Base-by-base conservation (phyloP, 2,113 vertebrate species). In the Lycocorax pyrrhopterus region DNA sequence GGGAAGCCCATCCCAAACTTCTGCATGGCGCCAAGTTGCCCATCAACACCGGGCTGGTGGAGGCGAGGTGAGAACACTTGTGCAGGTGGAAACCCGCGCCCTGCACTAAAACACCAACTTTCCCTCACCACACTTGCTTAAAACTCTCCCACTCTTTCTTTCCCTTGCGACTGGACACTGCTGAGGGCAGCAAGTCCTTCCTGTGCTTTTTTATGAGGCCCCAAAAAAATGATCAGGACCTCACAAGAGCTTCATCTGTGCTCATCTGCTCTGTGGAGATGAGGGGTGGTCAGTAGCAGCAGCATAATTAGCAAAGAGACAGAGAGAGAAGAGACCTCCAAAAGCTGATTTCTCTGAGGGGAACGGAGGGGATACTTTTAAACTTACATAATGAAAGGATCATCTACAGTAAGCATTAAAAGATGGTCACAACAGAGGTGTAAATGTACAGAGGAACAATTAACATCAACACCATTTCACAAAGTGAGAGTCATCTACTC, bases 371-470 rank as follows among this genome's bases (percentile, higher is more conserved):
- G 37, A 92, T 84, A 35, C 77, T 85, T 96, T 81, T 47, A 55
- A 84, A 73, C 47, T 77, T 81, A 49, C 15, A 4, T 21, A 71
- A 43, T 13, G 49, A 16, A 94, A 75, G 7, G 39, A 33, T 87
- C 58, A 79, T 72, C 85, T 95, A 32, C 37, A 66, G 85, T 46
- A 68, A 84, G 60, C 89, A 95, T 89, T 88, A 97, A 94, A 93
- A 62, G 66, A 89, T 81, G 55, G 49, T 32, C 10, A 4, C 51
- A 89, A 52, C 12, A 85, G 17, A 88, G 58, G 82, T 66, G 83
- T 84, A 82, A 80, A 94, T 66, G 60, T 85, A 68, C 68, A 81
- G 51, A 76, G 76, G 81, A 97, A 85, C 93, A 96, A 96, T 95
- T 95, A 96, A 96, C 87, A 91, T 69, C 47, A 56, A 90, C 76